Evolutionary conservation across 2,888 invertebrate species (phyloP).

Genomic region (Cheilosia vulpina): DNA sequence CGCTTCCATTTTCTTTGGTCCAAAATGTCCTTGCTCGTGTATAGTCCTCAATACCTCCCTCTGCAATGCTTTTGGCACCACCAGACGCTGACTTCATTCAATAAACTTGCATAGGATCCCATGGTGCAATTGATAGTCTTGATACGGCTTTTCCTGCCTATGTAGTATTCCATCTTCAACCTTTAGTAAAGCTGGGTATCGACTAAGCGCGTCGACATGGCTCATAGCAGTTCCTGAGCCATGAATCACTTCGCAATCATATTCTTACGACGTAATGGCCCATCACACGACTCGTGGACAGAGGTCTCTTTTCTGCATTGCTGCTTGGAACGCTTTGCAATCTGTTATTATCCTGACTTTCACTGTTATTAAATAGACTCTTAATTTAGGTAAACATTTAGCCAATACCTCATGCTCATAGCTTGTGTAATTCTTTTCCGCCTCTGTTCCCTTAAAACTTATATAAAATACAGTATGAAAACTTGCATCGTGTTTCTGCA

Average conservation of each 20-base stretch:
- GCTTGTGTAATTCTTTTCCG: slow-evolving; percentile 77
- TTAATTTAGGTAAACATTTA: slow-evolving; percentile 24
- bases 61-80: slow-evolving; percentile 21
- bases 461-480: slow-evolving; percentile 32
- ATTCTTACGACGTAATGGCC: too few relatives aligned
- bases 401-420: slow-evolving; percentile 76
- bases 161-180: slow-evolving; percentile 30
- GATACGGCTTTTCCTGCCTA: not conserved
- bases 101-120: slow-evolving; percentile 9
- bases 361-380: slow-evolving; percentile 77
- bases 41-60: not conserved
- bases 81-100: slow-evolving; percentile 3
- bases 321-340: slow-evolving; percentile 77
- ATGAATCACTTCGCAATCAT: too few relatives aligned
- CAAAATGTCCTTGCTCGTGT: slow-evolving; percentile 15
- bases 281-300: too few relatives aligned
- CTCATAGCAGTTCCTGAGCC: too few relatives aligned
- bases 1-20: not conserved
- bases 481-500: slow-evolving; percentile 66
- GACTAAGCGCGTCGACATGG: too few relatives aligned
- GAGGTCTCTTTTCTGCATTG: too few relatives aligned
- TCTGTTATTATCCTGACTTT: slow-evolving; percentile 78
- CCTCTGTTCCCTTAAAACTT: slow-evolving; percentile 47
- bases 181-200: too few relatives aligned
- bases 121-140: too few relatives aligned